Evolutionary conservation across 2,888 invertebrate species (phyloP), one percentile per base, ranked within the genome.

Genomic region (Drosophila colorata): DNA sequence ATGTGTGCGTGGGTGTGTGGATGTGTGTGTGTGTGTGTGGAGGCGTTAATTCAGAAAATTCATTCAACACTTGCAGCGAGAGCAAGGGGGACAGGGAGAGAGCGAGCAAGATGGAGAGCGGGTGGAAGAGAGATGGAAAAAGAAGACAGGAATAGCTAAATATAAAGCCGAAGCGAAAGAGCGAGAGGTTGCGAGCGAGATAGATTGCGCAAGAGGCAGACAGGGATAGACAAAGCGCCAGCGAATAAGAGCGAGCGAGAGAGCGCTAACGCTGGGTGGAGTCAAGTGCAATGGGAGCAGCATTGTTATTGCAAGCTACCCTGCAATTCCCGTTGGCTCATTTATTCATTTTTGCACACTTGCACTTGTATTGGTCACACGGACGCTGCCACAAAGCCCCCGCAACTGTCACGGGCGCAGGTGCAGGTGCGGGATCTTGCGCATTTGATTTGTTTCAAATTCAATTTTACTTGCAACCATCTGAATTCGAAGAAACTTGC

Each of bases 31-130:
- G 9, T 5, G n/a, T 2, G n/a, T 47, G 18, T 9, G 9, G 8
- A 4, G 28, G 23, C 33, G 18, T 47, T 47, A 40, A 47, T 63
- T 52, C 47, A 63, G 23, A 51, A 64, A 51, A 64, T 44, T 43
- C 37, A 60, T 44, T 59, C 23, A 37, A 49, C 53, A 23, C 44
- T 31, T 48, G 25, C 31, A 31, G 28, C 28, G 23, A 23, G 4
- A 4, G 23, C 4, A 23, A 23, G 23, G 2, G 6, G 8, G 28
- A 28, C 8, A 28, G 7, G 2, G 28, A 8, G 28, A 31, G 31
- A 11, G 31, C 11, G 31, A 8, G 25, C 25, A 5, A 31, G 8
- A 11, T 8, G 20, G 9, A 23, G 35, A 11, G 35, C 14, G 7
- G 1, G 31, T 31, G 31, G 3, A 31, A 31, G 31, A 11, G 31